Conservation (phyloP, 2,797 vertebrate species). For the Channa striata region DNA sequence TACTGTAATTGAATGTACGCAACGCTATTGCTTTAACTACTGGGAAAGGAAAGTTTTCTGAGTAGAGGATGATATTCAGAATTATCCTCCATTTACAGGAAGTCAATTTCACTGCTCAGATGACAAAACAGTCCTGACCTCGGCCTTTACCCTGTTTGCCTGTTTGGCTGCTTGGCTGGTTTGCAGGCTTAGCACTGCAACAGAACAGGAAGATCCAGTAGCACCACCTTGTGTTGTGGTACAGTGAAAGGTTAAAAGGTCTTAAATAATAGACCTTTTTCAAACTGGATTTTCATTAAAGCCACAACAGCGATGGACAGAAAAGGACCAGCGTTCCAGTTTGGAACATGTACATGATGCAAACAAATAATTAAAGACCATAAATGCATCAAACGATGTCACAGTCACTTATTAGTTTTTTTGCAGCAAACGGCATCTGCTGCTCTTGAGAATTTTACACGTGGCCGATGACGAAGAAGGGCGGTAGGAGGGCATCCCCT, state of each 20-base stretch:
- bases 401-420: neutral
- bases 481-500: conserved; percentile 69
- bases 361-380: neutral
- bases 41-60: conserved; percentile 17
- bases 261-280: neutral
- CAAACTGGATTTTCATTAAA: neutral
- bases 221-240: conserved; percentile 83
- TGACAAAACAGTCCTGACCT: conserved; percentile 62
- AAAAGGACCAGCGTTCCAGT: neutral
- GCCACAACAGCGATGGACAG: neutral
- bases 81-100: conserved; percentile 57
- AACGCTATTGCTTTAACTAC: conserved; percentile 32
- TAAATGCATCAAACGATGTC: neutral
- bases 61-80: conserved; percentile 32
- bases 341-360: neutral
- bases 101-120: conserved; percentile 48
- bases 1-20: conserved; percentile 23
- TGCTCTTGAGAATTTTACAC: conserved; percentile 43
- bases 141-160: conserved; percentile 51
- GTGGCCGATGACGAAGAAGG: conserved; percentile 56
- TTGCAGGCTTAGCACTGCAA: conserved; percentile 33
- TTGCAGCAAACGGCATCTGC: conserved; percentile 15
- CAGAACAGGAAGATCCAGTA: conserved; percentile 73
- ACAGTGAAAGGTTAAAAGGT: conserved; percentile 65
- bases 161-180: conserved; percentile 35